These are phyloP conservation scores for Thermophis baileyi DNA, from an alignment of 2,113 vertebrate species.

Conservation along the genomic window DNA sequence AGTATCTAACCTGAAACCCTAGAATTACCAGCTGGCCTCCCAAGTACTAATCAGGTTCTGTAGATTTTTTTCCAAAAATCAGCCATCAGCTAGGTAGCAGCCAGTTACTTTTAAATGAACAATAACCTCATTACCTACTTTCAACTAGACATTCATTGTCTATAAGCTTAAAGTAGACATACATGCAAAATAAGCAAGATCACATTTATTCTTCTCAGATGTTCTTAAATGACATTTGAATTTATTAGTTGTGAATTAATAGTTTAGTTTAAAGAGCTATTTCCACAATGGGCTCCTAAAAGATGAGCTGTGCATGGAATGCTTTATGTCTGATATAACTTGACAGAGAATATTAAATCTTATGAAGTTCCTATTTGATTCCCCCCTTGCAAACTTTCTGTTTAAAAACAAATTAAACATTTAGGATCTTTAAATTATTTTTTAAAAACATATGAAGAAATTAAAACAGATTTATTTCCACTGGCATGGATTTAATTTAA, in stretches of 20 bases:
- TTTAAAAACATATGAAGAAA: constrained; percentile 35
- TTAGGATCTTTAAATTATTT: neutral
- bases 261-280: neutral
- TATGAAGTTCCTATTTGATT: neutral
- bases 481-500: constrained; percentile 60
- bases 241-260: neutral
- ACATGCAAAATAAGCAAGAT: neutral
- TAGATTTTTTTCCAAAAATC: no score
- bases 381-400: neutral
- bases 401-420: neutral
- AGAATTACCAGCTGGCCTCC: neutral
- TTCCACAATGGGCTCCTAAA: neutral
- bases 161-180: neutral
- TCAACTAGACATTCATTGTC: neutral
- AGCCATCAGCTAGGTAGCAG: neutral
- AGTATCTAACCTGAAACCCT: neutral
- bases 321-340: neutral
- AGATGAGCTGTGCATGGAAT: neutral
- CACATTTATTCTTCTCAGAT: neutral
- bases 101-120: neutral
- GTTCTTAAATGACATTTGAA: neutral
- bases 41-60: neutral
- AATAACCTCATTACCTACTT: neutral
- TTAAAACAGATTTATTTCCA: constrained; percentile 31
- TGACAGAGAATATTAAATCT: neutral